A percentile compares a stretch with the other conserved stretches of the same genome.
Conservation (phyloP, 2,797 vertebrate species). For the Trichosurus vulpecula region DNA sequence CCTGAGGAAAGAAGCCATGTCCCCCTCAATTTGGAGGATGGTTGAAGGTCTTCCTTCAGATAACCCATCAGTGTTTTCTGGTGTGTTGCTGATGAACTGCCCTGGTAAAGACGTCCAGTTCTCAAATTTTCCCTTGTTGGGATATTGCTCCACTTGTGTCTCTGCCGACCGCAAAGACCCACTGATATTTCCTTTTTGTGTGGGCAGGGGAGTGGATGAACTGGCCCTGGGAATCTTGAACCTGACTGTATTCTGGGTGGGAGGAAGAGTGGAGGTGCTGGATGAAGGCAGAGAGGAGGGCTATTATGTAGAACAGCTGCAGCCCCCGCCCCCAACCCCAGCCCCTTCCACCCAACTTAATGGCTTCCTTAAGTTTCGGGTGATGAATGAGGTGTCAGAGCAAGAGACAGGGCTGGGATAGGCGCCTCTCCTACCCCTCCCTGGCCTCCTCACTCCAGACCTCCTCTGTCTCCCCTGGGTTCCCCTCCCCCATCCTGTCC, state of each 20-base stretch:
- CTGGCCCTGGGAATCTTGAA: constrained; percentile 40
- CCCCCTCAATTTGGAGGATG: neutral
- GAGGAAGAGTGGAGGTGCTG: constrained; percentile 39
- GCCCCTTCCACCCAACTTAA: constrained; percentile 50
- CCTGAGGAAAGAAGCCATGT: neutral
- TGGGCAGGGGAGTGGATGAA: neutral
- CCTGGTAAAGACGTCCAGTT: neutral
- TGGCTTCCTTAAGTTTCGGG: constrained; percentile 75
- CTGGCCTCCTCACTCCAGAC: constrained; percentile 25
- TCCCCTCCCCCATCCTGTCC: constrained; percentile 35
- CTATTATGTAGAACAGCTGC: constrained; percentile 73
- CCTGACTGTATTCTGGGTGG: neutral
- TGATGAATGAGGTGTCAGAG: constrained; percentile 68
- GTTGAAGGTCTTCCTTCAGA: neutral
- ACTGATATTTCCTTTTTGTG: neutral
- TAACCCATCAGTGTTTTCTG: neutral
- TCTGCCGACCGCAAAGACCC: neutral
- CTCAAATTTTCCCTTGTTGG: neutral
- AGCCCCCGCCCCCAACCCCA: constrained; percentile 28
- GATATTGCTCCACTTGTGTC: neutral
- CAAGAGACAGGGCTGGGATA: constrained; percentile 78
- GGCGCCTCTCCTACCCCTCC: constrained; percentile 55
- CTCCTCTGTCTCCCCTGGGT: constrained; percentile 60
- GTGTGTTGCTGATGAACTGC: neutral
- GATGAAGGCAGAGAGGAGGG: constrained; percentile 59